Evolutionary conservation across 2,888 invertebrate species (phyloP), one percentile per base, ranked within the genome.

Genomic region (Habrosyne pyritoides): DNA sequence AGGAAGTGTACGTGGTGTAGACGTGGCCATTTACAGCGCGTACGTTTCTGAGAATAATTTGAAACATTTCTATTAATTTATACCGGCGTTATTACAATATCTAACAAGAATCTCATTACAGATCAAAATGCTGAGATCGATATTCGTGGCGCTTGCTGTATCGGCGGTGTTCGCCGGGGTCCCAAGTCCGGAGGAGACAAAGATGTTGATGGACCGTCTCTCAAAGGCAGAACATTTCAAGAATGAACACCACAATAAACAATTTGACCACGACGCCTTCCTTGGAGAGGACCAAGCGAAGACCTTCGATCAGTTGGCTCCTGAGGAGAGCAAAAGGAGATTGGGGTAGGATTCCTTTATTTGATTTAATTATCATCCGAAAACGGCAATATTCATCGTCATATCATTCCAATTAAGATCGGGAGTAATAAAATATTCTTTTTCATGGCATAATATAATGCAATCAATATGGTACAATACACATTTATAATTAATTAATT

Each of bases 241-340:
- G 63, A 95, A 96, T 65, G 96, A 95, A 24, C 95, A 96, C 60
- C 98, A 98, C 75, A 97, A 99, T 84, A 92, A 95, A 52, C 97
- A 98, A 66, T 99, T 97, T 82, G 99, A 99, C 80, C 99, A 99
- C 80, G 99, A 99, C 81, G 98, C 99, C 0, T 99, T 99, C 84
- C 93, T 99, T 10, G 99, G 99, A 0, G 97, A 98, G 80, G 98
- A 98, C 65, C 95, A 95, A 69, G 98, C 99, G 0, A 97, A 98
- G 80, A 96, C 97, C 3, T 99, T 99, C 81, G 98, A 99, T 81
- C 96, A 99, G 72, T 92, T 99, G 48, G 94, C 97, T 0, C 99
- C 99, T 2, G 99, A 99, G 84, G 99, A 99, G 83, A 99, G 99
- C 86, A 96, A 97, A 77, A 94, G 97, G 55, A 94, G 98, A 77